Conservation (phyloP, 2,113 vertebrate species). For the Neotragus moschatus region DNA sequence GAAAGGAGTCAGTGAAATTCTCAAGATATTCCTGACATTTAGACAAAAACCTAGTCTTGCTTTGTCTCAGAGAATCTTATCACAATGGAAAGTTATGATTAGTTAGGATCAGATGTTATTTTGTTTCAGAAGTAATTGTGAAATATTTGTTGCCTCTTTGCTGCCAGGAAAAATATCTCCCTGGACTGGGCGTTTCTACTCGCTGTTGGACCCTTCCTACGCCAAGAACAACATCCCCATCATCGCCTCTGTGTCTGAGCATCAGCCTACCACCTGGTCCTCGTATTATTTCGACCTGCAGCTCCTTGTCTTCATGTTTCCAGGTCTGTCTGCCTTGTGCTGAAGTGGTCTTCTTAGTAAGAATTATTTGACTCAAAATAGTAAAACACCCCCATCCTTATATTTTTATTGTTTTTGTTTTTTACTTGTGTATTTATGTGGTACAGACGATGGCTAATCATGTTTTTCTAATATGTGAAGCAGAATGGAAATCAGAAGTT, state of each 20-base stretch:
- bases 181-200: constrained; percentile 98
- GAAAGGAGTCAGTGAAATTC: neutral
- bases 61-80: neutral
- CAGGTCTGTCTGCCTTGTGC: constrained; percentile 80
- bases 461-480: neutral
- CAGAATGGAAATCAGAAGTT: neutral
- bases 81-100: neutral
- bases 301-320: constrained; percentile 99
- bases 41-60: neutral
- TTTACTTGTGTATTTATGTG: neutral
- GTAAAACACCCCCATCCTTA: neutral
- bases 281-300: constrained; percentile 99
- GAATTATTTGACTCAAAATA: neutral
- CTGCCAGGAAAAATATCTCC: constrained; percentile 96
- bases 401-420: neutral
- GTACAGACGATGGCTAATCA: neutral
- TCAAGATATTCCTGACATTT: neutral
- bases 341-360: neutral
- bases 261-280: constrained; percentile 99
- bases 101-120: neutral
- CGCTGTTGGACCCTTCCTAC: constrained; percentile 95
- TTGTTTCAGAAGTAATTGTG: constrained; percentile 7
- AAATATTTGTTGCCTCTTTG: neutral
- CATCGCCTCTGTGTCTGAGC: constrained; percentile 97
- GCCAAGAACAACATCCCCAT: constrained; percentile 99